Evolutionary conservation across 2,113 vertebrate species (phyloP).

Genomic region (Oplegnathus fasciatus): DNA sequence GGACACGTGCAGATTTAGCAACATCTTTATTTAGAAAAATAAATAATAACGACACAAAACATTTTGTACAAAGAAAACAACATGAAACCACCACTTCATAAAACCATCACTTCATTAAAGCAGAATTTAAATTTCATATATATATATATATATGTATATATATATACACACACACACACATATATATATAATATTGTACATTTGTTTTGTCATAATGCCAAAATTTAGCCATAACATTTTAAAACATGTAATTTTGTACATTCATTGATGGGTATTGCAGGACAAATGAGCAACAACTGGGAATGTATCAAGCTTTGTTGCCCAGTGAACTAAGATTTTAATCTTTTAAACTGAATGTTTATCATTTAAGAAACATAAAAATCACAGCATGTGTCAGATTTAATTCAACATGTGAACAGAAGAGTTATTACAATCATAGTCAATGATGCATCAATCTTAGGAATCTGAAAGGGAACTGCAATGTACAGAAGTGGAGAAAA

Average conservation of each 20-base stretch:
- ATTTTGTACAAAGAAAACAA: conserved; percentile 71
- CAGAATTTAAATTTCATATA: conserved; percentile 27
- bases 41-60: conserved; percentile 77
- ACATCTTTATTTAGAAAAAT: conserved; percentile 81
- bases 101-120: conserved; percentile 58
- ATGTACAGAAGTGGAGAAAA: background rate
- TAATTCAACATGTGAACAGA: conserved; percentile 8
- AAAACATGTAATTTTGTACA: conserved; percentile 45
- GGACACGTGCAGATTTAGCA: conserved; percentile 9
- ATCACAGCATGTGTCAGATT: conserved; percentile 7
- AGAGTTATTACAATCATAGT: conserved; percentile 67
- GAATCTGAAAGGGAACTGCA: conserved; percentile 28
- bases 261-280: conserved; percentile 42
- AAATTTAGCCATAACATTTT: conserved; percentile 3
- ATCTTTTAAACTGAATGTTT: background rate
- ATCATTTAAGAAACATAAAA: conserved; percentile 20
- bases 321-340: conserved; percentile 5
- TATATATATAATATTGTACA: conserved; percentile 16
- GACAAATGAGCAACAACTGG: conserved; percentile 19
- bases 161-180: no score
- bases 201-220: conserved; percentile 20
- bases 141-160: conserved; percentile 11
- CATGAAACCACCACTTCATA: conserved; percentile 59
- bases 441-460: conserved; percentile 49
- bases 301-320: conserved; percentile 1